Evolutionary conservation across 2,113 vertebrate genomes (phyloP).

Genomic region (Indri indri): DNA sequence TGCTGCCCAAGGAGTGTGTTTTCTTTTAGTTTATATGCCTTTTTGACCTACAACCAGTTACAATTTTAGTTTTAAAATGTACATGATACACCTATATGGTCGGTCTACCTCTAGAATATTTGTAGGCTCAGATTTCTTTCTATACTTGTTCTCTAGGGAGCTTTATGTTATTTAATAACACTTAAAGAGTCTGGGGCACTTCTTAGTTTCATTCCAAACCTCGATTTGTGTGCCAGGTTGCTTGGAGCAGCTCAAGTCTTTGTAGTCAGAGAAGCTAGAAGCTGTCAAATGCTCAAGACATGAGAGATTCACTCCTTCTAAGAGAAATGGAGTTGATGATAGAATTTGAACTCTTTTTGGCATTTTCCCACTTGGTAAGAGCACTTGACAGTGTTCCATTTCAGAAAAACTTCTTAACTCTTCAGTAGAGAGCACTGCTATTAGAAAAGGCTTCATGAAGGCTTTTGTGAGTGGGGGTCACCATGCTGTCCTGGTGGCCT

Average conservation of each 20-base stretch:
- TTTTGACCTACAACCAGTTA: neutral
- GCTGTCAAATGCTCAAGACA: neutral
- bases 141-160: neutral
- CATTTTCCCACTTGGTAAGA: neutral
- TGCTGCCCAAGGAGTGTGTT: neutral
- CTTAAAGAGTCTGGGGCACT: neutral
- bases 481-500: neutral
- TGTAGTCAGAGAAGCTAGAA: neutral
- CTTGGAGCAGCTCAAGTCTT: neutral
- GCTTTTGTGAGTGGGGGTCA: neutral
- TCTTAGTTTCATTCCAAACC: neutral
- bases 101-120: neutral
- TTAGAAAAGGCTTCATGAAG: neutral
- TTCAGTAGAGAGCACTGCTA: neutral
- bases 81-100: neutral
- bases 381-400: neutral
- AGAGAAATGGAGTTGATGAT: neutral
- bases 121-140: neutral
- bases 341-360: neutral
- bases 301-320: neutral
- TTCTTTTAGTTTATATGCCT: neutral
- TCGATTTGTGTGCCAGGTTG: neutral
- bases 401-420: neutral
- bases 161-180: neutral
- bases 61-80: conserved; percentile 38